Base-by-base conservation (phyloP, 1,140 invertebrate genomes). In the Andrena cerasifolii region DNA sequence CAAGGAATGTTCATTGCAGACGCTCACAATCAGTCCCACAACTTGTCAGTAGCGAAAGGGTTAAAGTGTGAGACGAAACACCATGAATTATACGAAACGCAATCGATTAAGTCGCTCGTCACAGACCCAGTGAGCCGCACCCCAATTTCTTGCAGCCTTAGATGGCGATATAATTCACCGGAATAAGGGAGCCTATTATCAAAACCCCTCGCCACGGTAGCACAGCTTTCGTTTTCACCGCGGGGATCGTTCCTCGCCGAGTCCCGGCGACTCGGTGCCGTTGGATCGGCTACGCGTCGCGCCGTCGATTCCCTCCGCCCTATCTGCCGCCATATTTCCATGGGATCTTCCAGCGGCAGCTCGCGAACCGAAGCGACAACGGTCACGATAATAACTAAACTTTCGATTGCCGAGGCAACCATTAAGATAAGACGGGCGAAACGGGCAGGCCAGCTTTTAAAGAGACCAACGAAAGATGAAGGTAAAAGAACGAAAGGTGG, bases 381-480 rank as follows among this genome's bases (percentile, higher is more conserved):
- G 82, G 54, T 26, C 65, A 61, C 79, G 82, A 88, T 87, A 83
- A 87, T 88, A 87, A 86, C 85, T 85, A 87, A 87, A 87, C 87
- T 88, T 88, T 88, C 87, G 84, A 87, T 87, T 86, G 84, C 76
- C 82, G 54, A 62, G 72, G 63, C 75, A 63, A 43, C 84, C 79
- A 81, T 88, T 88, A 88, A 88, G 87, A 88, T 88, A 88, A 87
- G 87, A 78, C 74, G 62, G n/a, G 67, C 56, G 33, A 73, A 66
- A 70, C 54, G 62, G 61, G 53, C 66, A 47, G 62, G 10, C 24
- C 36, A 58, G 73, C 59, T 58, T 63, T n/a, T 62, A 61, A 80
- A 72, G 51, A 56, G 54, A 33, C 51, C 26, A 58, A 36, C 12
- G 21, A 40, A 53, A 16, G 43, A 40, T 28, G 1, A 26, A 8